Evolutionary conservation across 2,888 invertebrate genomes (phyloP).

Genomic region (Macroteleia sp.): DNA sequence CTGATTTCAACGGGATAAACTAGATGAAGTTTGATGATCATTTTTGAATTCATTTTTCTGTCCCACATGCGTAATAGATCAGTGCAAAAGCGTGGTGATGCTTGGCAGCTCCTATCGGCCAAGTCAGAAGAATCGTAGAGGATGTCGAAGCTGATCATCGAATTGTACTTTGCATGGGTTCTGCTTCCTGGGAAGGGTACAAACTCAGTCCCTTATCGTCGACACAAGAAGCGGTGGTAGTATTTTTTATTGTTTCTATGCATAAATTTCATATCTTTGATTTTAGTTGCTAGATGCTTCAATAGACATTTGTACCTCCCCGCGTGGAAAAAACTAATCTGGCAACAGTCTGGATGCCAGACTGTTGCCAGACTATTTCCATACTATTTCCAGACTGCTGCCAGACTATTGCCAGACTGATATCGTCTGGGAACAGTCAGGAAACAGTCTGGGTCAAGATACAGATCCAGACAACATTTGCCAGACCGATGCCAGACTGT

Average conservation of each 20-base stretch:
- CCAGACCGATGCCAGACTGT: too few relatives aligned
- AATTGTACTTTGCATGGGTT: conserved; percentile 77
- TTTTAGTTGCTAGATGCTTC: conserved; percentile 61
- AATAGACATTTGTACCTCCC: conserved; percentile 27
- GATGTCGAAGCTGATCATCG: conserved; percentile 79
- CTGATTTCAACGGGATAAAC: too few relatives aligned
- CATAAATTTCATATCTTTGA: conserved; percentile 23
- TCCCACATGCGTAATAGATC: conserved; percentile 61
- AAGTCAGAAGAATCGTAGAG: conserved; percentile 71
- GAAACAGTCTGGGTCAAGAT: too few relatives aligned
- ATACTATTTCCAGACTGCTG: too few relatives aligned
- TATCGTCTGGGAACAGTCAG: too few relatives aligned
- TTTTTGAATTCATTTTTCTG: conserved; percentile 53
- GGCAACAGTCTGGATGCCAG: too few relatives aligned
- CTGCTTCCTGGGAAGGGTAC: conserved; percentile 76
- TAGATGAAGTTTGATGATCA: conserved; percentile 43
- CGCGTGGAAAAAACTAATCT: too few relatives aligned
- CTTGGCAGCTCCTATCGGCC: conserved; percentile 74
- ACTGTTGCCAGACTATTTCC: too few relatives aligned
- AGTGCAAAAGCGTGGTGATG: conserved; percentile 65
- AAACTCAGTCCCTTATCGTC: conserved; percentile 70
- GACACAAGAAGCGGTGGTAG: conserved; percentile 80
- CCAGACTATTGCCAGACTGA: too few relatives aligned
- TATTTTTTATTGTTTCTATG: conserved; percentile 63
- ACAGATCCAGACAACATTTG: too few relatives aligned